Conservation (phyloP, 2,797 vertebrate species). For the Onychomys arenicola region DNA sequence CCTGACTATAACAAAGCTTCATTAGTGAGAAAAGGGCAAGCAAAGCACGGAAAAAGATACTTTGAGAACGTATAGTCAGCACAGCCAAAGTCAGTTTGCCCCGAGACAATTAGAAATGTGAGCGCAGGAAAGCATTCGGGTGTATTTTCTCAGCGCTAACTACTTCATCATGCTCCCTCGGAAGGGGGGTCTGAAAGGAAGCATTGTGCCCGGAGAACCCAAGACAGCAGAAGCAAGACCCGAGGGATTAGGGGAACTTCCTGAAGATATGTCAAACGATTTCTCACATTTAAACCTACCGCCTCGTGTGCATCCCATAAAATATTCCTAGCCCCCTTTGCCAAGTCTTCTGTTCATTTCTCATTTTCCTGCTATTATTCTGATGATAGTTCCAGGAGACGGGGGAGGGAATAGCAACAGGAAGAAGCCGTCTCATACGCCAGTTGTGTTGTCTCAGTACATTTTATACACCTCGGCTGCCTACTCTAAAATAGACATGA, state of each 20-base stretch:
- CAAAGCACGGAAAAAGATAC: not conserved
- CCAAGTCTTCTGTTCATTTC: not conserved
- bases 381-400: conserved; percentile 18
- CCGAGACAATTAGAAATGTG: not conserved
- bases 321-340: not conserved
- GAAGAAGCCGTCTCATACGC: not conserved
- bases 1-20: not conserved
- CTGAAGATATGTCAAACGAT: not conserved
- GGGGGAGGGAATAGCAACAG: not conserved
- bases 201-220: not conserved
- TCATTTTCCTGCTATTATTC: not conserved
- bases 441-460: not conserved
- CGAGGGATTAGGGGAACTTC: conserved; percentile 2
- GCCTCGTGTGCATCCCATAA: not conserved
- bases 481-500: not conserved
- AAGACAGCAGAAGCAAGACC: not conserved
- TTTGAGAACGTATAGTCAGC: not conserved
- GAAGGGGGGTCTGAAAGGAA: conserved; percentile 55
- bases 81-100: not conserved
- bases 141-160: not conserved
- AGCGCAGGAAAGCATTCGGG: not conserved
- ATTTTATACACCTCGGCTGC: not conserved
- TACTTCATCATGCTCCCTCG: not conserved
- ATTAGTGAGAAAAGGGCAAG: not conserved
- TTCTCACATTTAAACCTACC: conserved; percentile 18